These are phyloP conservation scores for Calosoma granatense DNA, from an alignment of 1,140 invertebrate species.

Conservation along the genomic window DNA sequence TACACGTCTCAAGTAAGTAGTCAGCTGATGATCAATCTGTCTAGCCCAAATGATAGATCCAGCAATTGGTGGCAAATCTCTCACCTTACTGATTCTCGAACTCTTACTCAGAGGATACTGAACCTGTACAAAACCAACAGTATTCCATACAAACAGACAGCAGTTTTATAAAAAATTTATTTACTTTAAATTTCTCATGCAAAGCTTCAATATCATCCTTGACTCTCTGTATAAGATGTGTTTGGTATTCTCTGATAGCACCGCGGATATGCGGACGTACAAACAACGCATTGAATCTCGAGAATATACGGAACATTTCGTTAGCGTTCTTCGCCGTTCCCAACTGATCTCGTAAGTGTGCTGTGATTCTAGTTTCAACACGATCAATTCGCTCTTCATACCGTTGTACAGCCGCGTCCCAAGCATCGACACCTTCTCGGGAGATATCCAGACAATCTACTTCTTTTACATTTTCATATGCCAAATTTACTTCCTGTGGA, in stretches of 20 bases:
- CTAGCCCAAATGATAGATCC: slow-evolving; percentile 98
- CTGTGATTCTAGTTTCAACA: slow-evolving; percentile 94
- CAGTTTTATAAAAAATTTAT: slow-evolving; percentile 11
- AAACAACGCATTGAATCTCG: slow-evolving; percentile 96
- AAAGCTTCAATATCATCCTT: slow-evolving; percentile 98
- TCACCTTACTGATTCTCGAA: slow-evolving; percentile 77
- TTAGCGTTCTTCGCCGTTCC: slow-evolving; percentile 98
- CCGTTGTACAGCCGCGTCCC: slow-evolving; percentile 90
- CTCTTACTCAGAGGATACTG: slow-evolving; percentile 91
- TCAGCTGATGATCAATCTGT: slow-evolving; percentile 97
- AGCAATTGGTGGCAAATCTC: slow-evolving; percentile 91
- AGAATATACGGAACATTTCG: slow-evolving; percentile 99
- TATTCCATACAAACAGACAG: slow-evolving; percentile 2
- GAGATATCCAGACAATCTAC: slow-evolving; percentile 96
- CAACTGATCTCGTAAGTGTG: slow-evolving; percentile 90
- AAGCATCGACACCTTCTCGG: slow-evolving; percentile 91
- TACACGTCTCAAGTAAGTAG: slow-evolving; percentile 89
- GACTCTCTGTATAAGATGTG: slow-evolving; percentile 95
- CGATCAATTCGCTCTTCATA: slow-evolving; percentile 97
- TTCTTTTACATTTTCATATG: slow-evolving; percentile 98
- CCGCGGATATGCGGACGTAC: slow-evolving; percentile 96
- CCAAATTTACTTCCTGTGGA: slow-evolving; percentile 80
- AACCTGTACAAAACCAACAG: slow-evolving; percentile 42
- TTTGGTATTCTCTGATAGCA: slow-evolving; percentile 98
- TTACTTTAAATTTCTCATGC: slow-evolving; percentile 96